phyloP scores from a whole-genome alignment of 2,113 vertebrate species.

The Cacatua alba region DNA sequence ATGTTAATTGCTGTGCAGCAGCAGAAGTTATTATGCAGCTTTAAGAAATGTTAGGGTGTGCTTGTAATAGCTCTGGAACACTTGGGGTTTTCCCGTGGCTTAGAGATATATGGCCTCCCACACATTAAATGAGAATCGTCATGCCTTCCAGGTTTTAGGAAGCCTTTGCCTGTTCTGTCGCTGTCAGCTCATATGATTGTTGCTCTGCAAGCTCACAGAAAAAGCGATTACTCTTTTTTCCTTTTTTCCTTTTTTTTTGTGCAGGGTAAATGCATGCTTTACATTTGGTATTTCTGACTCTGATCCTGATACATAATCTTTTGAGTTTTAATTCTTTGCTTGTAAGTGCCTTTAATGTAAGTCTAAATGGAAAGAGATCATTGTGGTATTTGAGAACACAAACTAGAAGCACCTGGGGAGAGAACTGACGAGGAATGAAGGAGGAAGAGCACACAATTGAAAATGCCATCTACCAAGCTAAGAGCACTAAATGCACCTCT shows the following conservation, averaged over 20 bases:
- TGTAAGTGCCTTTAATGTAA: background rate
- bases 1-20: background rate
- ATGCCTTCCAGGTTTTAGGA: background rate
- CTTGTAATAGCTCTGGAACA: background rate
- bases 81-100: background rate
- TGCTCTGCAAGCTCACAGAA: background rate
- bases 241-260: background rate
- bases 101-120: background rate
- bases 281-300: background rate
- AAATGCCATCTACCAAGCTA: background rate
- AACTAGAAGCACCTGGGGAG: background rate
- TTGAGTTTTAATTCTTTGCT: background rate
- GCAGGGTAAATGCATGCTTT: background rate
- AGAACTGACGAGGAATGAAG: background rate
- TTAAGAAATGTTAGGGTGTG: background rate
- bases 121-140: background rate
- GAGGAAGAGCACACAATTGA: background rate
- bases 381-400: background rate
- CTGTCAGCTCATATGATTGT: background rate
- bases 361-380: background rate
- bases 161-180: background rate
- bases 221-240: background rate
- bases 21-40: background rate
- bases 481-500: background rate
- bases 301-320: background rate